Evolutionary conservation across 2,888 invertebrate genomes (phyloP), one percentile per base, ranked within the genome.

Genomic region (Napeogenes sylphis): DNA sequence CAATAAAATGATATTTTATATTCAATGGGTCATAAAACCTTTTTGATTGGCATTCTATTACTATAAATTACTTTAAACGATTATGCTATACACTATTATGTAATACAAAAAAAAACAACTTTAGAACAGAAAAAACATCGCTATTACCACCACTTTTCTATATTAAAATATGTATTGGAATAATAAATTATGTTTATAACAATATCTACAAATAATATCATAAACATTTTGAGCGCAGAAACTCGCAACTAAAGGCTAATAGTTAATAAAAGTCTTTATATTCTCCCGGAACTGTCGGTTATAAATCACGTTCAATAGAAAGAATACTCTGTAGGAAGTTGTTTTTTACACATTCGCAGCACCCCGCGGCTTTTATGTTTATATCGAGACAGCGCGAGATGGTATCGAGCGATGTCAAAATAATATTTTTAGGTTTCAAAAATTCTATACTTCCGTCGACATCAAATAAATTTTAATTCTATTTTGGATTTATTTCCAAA

Each of bases 241-340:
- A 51, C 21, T 51, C 47, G 12, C n/a, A 46, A 4, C 13, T 21
- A 46, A 53, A 14, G 56, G 42, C 57, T 77, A 75, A 76, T 70
- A 74, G 74, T 80, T 79, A 81, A 81, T 82, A 84, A 81, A 84
- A 82, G 79, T 80, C 59, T 75, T 73, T 78, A 42, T 42, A 75
- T 82, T 77, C 82, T 84, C 81, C 84, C 85, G 85, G 83, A 85
- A 84, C 80, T 80, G 81, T 63, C 57, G 55, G 33, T 33, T 55
- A 65, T 68, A 68, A 68, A 68, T 68, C 66, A 68, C 59, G 59
- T 58, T 63, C 61, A 54, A 64, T 81, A 77, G 77, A 74, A 73
- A 74, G 66, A 64, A 68, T 65, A 65, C 68, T 65, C 68, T 67
- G 63, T 60, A 61, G 64, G 67, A 65, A 65, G 35, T 62, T 53